These are phyloP conservation scores for Pyrrhia umbra DNA, from an alignment of 2,888 invertebrate genomes.

Conservation along the genomic window DNA sequence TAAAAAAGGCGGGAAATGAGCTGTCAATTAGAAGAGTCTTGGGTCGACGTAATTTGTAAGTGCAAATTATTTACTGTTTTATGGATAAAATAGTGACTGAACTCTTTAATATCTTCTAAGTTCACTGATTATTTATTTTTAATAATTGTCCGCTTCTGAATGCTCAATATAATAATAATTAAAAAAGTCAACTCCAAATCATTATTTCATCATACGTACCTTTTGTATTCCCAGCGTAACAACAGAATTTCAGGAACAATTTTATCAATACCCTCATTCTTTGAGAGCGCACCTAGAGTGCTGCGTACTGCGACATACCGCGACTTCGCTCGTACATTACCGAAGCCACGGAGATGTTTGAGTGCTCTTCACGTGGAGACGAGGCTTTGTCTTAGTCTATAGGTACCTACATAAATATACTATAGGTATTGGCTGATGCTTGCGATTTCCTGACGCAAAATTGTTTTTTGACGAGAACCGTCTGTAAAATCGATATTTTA, in stretches of 20 bases:
- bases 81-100: too few species aligned
- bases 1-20: too few species aligned
- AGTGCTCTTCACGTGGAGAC: conserved; percentile 13
- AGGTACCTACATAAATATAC: background rate
- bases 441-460: background rate
- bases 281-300: background rate
- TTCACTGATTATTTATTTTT: too few species aligned
- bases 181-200: background rate
- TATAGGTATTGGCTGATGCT: too few species aligned
- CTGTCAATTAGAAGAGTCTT: too few species aligned
- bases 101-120: too few species aligned
- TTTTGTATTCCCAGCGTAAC: too few species aligned
- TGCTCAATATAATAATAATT: too few species aligned
- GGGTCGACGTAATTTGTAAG: too few species aligned
- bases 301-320: background rate
- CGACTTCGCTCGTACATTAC: conserved; percentile 12
- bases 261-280: background rate
- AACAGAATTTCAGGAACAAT: background rate
- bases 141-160: too few species aligned
- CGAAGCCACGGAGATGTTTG: background rate
- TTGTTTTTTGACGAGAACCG: background rate
- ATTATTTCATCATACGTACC: background rate
- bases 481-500: too few species aligned
- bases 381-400: conserved; percentile 7
- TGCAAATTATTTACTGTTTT: too few species aligned